Conservation (phyloP, 1,140 invertebrate species). For the Heliothis subflexa region DNA sequence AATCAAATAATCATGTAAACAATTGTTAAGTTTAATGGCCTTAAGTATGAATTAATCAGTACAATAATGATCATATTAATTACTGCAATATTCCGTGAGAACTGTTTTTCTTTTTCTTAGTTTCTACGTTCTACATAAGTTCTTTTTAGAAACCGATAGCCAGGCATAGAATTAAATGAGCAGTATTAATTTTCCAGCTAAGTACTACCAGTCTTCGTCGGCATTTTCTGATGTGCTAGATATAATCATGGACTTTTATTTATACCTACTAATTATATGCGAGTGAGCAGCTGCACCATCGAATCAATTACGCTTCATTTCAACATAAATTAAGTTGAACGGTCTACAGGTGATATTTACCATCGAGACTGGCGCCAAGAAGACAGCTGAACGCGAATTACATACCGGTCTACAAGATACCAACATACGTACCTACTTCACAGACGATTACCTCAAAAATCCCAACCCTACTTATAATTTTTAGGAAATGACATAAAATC, state of each 20-base stretch:
- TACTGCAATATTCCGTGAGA: no score
- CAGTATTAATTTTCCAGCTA: neutral
- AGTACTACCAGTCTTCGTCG: slow-evolving; percentile 16
- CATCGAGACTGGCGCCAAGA: slow-evolving; percentile 45
- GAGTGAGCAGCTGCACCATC: slow-evolving; percentile 20
- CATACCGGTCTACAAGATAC: slow-evolving; percentile 8
- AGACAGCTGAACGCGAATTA: slow-evolving; percentile 39
- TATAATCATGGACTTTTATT: slow-evolving; percentile 36
- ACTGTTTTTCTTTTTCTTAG: neutral
- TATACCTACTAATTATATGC: slow-evolving; percentile 38
- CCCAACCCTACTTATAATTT: slow-evolving; percentile 31
- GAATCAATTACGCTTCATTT: slow-evolving; percentile 50
- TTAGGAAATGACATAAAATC: slow-evolving; percentile 73
- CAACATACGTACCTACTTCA: slow-evolving; percentile 54
- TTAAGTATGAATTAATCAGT: neutral
- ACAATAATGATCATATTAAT: no score
- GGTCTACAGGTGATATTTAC: slow-evolving; percentile 48
- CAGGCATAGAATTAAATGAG: neutral
- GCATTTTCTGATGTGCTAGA: slow-evolving; percentile 25
- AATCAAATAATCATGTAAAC: neutral
- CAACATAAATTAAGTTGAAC: slow-evolving; percentile 43
- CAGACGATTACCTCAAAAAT: slow-evolving; percentile 68
- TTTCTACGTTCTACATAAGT: neutral
- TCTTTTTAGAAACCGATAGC: slow-evolving; percentile 1
- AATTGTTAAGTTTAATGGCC: neutral